A percentile compares a stretch with the other conserved stretches of the same genome.
Evolutionary conservation across 2,888 invertebrate genomes (phyloP).

Genomic region (Andrena trimmerana): DNA sequence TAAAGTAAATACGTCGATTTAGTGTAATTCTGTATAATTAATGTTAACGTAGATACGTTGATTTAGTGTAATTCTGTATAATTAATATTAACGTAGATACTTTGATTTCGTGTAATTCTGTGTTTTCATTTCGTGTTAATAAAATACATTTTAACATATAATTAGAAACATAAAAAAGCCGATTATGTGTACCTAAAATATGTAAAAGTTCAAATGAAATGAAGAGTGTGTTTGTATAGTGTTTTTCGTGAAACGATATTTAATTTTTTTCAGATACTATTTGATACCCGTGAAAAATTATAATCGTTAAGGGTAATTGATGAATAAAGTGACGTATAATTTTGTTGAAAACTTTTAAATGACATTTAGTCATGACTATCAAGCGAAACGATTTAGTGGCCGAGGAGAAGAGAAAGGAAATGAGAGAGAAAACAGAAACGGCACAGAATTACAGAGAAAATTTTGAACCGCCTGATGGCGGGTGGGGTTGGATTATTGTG

Average conservation of each 20-base stretch:
- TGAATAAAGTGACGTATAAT: neutral
- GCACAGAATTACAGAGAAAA: conserved; percentile 75
- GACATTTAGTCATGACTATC: conserved; percentile 11
- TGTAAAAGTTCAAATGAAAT: neutral
- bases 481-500: conserved; percentile 92
- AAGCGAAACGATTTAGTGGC: neutral
- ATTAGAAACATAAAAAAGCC: neutral
- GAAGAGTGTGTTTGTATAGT: neutral
- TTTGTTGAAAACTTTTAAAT: neutral
- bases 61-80: no score
- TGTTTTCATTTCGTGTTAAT: neutral
- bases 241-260: neutral
- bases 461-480: conserved; percentile 91
- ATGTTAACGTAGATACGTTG: no score
- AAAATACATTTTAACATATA: neutral
- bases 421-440: neutral
- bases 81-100: no score
- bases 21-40: no score
- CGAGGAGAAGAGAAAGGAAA: neutral
- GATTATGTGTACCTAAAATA: neutral
- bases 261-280: neutral
- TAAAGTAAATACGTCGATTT: no score
- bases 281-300: neutral
- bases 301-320: neutral
- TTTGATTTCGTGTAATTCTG: no score